Conservation (phyloP, 2,888 invertebrate species). For the Macaria liturata region DNA sequence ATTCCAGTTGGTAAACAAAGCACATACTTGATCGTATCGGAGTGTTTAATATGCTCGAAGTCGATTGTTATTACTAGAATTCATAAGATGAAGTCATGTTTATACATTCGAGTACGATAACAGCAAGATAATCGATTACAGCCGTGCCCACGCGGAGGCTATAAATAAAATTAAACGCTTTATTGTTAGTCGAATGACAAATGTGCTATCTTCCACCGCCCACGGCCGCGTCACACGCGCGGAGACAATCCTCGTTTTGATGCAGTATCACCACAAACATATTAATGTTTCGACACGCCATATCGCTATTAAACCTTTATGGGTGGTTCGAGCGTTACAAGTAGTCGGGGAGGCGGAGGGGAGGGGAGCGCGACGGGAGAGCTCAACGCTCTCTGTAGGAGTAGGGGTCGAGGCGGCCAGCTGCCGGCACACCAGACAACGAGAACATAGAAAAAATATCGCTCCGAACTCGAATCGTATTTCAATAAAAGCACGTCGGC, state of each 20-base stretch:
- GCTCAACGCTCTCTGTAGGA: constrained; percentile 55
- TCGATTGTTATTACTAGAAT: constrained; percentile 8
- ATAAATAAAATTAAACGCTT: constrained; percentile 74
- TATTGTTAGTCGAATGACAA: constrained; percentile 77
- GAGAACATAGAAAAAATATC: constrained; percentile 49
- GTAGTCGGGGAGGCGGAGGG: constrained; percentile 51
- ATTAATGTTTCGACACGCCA: constrained; percentile 75
- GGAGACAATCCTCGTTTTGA: constrained; percentile 56
- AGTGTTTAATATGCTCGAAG: constrained; percentile 2
- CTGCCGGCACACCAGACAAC: constrained; percentile 64
- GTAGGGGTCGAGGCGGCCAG: constrained; percentile 59
- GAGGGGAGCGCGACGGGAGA: constrained; percentile 56
- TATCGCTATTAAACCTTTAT: constrained; percentile 73
- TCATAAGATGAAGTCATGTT: constrained; percentile 48
- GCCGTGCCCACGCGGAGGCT: constrained; percentile 62
- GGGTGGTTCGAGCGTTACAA: constrained; percentile 57
- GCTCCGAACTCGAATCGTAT: constrained; percentile 57
- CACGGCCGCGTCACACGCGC: constrained; percentile 44
- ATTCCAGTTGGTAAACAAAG: not conserved
- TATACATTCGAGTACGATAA: constrained; percentile 53
- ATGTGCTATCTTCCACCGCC: constrained; percentile 68
- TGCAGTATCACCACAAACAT: constrained; percentile 63
- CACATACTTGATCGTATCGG: not conserved
- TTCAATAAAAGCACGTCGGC: constrained; percentile 54
- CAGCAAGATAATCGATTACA: constrained; percentile 59